These are phyloP conservation scores for Lonchura striata DNA, from an alignment of 2,113 vertebrate species.

Conservation along the genomic window DNA sequence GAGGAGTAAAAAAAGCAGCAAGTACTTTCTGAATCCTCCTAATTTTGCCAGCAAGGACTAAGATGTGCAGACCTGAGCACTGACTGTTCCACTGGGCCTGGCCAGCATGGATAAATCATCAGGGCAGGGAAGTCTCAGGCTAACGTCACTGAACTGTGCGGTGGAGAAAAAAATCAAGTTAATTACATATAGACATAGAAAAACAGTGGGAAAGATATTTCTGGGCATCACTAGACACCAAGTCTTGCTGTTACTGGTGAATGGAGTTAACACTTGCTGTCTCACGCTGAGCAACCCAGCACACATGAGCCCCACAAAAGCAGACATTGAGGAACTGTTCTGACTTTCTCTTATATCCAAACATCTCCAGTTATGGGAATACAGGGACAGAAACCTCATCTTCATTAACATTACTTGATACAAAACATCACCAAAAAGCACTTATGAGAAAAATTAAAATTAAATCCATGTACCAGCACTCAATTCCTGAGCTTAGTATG, in stretches of 20 bases:
- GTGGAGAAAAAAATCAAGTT: background rate
- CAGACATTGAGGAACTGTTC: background rate
- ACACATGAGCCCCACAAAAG: background rate
- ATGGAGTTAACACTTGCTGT: background rate
- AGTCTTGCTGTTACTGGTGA: background rate
- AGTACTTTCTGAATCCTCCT: background rate
- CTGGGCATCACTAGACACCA: background rate
- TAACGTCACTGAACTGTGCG: rapidly evolving
- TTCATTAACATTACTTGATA: background rate
- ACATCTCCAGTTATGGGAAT: background rate
- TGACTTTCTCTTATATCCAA: background rate
- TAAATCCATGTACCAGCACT: rapidly evolving
- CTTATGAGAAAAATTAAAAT: background rate
- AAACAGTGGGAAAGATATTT: background rate
- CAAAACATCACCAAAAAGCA: background rate
- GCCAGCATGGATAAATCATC: background rate
- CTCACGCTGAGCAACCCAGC: background rate
- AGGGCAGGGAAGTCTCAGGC: background rate
- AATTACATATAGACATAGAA: background rate
- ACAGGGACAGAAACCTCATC: background rate
- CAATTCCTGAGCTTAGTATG: background rate
- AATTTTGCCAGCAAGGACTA: background rate
- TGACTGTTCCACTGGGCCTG: background rate
- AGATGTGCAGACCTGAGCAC: background rate
- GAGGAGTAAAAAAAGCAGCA: background rate